Base-by-base conservation (phyloP, 2,888 invertebrate species). In the Carabus problematicus region DNA sequence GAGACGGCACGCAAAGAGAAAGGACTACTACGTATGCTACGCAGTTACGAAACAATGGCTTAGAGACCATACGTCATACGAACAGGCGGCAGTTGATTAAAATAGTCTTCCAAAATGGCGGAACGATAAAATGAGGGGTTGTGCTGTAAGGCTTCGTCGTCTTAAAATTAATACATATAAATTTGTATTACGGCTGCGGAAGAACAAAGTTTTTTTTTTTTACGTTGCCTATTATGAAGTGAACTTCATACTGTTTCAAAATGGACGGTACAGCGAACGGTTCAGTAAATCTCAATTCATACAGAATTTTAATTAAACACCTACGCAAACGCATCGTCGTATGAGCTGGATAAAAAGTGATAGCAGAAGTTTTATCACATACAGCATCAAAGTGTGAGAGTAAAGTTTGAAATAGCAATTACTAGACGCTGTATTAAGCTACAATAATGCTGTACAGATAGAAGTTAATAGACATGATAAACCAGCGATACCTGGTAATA, bases 281-380 rank as follows among this genome's bases (percentile, higher is more conserved):
- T 64, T 64, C 29, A 55, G 8, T 64, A 64, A 64, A 64, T 64
- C 64, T 64, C 56, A 55, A 64, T 64, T 64, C 64, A 64, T 64
- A 43, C 64, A 56, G 55, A 45, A 43, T 55, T 64, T 64, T 64
- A 64, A 64, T 64, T 64, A 64, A 64, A 54, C 45, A 14, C 39
- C 42, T 16, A 47, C 43, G 41, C 47, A 63, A 63, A 63, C 29
- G 29, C 29, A 29, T 29, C 29, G 6, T 29, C 29, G 29, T 29
- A 29, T 29, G 29, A 6, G 29, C 3, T 29, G 6, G 29, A 29
- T 29, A 6, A 29, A 29, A 6, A 29, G 6, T 29, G 29, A 6
- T 2, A 29, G 3, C 3, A 29, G 29, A 29, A 29, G 29, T 29
- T 29, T 29, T 29, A 29, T 29, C 6, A n/a, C n/a, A 29, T 29